phyloP scores from a whole-genome alignment of 2,113 vertebrate species.

The Rhadina sibilatrix region DNA sequence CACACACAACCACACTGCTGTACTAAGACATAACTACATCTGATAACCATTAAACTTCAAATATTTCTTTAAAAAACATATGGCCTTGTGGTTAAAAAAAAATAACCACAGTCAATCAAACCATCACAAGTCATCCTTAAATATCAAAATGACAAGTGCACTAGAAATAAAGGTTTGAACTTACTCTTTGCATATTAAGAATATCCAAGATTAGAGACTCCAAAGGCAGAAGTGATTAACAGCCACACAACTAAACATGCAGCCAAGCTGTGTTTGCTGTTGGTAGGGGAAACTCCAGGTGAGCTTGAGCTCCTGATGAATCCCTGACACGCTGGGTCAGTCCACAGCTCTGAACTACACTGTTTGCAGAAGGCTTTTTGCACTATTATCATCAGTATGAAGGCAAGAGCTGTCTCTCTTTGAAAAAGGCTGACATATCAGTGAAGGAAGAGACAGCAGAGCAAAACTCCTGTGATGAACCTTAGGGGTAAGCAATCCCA shows the following conservation, averaged over 20 bases:
- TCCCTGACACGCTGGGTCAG: conserved; percentile 26
- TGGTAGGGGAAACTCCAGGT: background rate
- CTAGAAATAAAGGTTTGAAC: background rate
- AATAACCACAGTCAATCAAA: background rate
- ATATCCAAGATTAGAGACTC: background rate
- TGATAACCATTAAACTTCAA: background rate
- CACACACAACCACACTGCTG: background rate
- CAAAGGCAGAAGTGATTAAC: background rate
- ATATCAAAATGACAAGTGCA: background rate
- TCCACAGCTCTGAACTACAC: background rate
- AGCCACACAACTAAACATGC: background rate
- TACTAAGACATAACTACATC: background rate
- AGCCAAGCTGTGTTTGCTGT: background rate
- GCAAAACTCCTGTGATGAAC: background rate
- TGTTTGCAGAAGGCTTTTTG: conserved; percentile 51
- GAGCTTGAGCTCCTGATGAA: background rate
- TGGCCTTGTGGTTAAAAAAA: background rate
- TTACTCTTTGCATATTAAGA: background rate
- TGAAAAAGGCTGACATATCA: background rate
- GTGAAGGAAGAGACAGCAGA: background rate
- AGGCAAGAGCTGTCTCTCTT: background rate
- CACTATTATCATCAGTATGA: background rate
- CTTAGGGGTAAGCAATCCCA: background rate
- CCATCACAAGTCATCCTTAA: background rate
- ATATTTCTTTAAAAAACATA: background rate